Base-by-base conservation (phyloP, 1,140 invertebrate genomes). In the Euura saliciscinereae region DNA sequence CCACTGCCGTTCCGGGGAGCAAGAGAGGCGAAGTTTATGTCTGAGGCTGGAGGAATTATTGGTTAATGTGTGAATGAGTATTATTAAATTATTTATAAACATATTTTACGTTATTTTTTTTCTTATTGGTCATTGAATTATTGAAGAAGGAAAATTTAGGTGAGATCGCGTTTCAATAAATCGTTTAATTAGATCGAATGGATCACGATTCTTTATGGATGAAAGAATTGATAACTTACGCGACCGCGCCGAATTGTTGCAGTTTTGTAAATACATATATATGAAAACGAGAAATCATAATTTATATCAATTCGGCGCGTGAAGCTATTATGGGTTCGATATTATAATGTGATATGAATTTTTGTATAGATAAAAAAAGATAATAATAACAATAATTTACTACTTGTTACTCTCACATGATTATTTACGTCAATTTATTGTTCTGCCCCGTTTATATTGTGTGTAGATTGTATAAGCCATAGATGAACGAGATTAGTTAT, bases 21-120 rank as follows among this genome's bases (percentile, higher is more conserved):
- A 88, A 89, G 73, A 76, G 88, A 51, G 86, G 86, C 6, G 89
- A 90, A 76, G 88, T 89, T 65, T 89, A 89, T 73, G 88, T 89
- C 51, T 89, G 81, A 84, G 44, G 28, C 28, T 28, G 28, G 28
- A 28, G 28, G 28, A 28, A 28, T 28, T 28, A 28, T 28, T 28
- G 28, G 28, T 28, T 28, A 28, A 67, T 10, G 11, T 67, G 11
- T 10, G 11, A 10, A 11, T 43, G 28, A 10, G 43, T 10, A 10
- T 67, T 46, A 8, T 71, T 28, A 4, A 28, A 8, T n/a, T 66
- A 4, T 66, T 66, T 28, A 28, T 28, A 28, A 28, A 28, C 1
- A 13, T 10, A 64, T 10, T 10, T 64, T 10, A 64, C 13, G 59
- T 64, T 64, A 1, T 10, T 64, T 64, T 13, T 64, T 28, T 28